Conservation (phyloP, 2,888 invertebrate genomes). For the Zonitis immaculata region DNA sequence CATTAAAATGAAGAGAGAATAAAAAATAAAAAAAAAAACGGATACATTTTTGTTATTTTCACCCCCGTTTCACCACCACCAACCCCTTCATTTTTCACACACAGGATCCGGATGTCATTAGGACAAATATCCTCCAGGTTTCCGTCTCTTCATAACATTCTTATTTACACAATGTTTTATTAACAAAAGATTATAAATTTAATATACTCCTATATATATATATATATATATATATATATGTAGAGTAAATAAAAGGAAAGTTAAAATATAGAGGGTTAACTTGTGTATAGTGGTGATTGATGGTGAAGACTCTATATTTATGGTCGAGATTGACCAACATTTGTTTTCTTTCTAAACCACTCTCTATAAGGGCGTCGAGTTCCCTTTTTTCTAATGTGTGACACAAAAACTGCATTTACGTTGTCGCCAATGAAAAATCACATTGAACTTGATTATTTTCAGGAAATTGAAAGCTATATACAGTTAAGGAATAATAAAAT, state of each 20-base stretch:
- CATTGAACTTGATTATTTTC: constrained; percentile 5
- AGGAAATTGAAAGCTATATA: constrained; percentile 2
- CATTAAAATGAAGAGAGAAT: constrained; percentile 37
- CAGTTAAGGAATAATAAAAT: no score
- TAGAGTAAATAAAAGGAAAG: no score
- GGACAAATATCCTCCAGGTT: constrained; percentile 38
- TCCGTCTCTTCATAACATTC: constrained; percentile 11
- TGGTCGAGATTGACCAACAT: constrained; percentile 42
- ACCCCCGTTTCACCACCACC: constrained; percentile 24
- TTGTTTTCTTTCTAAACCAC: constrained; percentile 43
- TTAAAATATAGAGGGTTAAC: no score
- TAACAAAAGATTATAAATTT: not conserved
- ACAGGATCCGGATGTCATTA: constrained; percentile 42
- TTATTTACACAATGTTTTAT: not conserved
- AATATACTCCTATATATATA: no score
- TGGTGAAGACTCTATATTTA: constrained; percentile 33
- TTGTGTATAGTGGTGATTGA: constrained; percentile 38
- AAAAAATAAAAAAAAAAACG: constrained; percentile 25
- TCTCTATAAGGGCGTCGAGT: constrained; percentile 23
- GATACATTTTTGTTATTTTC: constrained; percentile 25
- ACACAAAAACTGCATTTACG: constrained; percentile 45
- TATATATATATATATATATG: no score
- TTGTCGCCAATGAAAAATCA: constrained; percentile 3
- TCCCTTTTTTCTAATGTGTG: constrained; percentile 13
- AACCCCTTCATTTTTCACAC: no score